Percentiles rank a stretch among this genome's conserved stretches.
These are phyloP conservation scores for Dysmachus trigonus DNA, from an alignment of 2,888 invertebrate genomes.

Conservation along the genomic window DNA sequence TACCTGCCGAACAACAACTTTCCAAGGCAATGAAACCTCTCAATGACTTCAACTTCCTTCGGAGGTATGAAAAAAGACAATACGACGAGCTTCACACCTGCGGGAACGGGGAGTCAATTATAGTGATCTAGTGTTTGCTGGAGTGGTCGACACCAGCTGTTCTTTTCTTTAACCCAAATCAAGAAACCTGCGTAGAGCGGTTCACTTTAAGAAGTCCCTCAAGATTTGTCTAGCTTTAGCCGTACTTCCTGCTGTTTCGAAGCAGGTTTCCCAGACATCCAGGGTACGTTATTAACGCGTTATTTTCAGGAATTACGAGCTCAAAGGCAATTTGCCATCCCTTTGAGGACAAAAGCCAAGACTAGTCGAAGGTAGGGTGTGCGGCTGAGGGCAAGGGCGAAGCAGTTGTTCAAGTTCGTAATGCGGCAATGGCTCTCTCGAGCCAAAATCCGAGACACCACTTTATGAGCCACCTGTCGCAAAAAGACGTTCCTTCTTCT, in stretches of 20 bases:
- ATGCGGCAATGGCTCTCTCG: constrained; percentile 54
- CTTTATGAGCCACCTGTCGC: constrained; percentile 61
- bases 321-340: constrained; percentile 34
- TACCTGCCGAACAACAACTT: not conserved
- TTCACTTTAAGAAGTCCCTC: not conserved
- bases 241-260: not conserved
- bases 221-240: not conserved
- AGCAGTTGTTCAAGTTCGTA: constrained; percentile 41
- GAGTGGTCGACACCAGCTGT: not conserved
- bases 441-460: constrained; percentile 57
- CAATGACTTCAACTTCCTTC: not conserved
- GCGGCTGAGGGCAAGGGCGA: constrained; percentile 48
- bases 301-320: not conserved
- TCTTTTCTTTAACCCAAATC: not conserved
- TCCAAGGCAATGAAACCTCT: constrained; percentile 10
- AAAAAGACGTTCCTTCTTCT: constrained; percentile 25
- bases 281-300: not conserved
- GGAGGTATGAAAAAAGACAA: not conserved
- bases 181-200: not conserved
- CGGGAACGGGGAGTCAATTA: not conserved
- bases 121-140: not conserved
- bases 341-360: constrained; percentile 44
- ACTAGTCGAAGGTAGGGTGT: constrained; percentile 45
- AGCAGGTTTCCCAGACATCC: not conserved
- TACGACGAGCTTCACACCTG: not conserved